Evolutionary conservation across 2,888 invertebrate genomes (phyloP).

Genomic region (Papilio protenor): DNA sequence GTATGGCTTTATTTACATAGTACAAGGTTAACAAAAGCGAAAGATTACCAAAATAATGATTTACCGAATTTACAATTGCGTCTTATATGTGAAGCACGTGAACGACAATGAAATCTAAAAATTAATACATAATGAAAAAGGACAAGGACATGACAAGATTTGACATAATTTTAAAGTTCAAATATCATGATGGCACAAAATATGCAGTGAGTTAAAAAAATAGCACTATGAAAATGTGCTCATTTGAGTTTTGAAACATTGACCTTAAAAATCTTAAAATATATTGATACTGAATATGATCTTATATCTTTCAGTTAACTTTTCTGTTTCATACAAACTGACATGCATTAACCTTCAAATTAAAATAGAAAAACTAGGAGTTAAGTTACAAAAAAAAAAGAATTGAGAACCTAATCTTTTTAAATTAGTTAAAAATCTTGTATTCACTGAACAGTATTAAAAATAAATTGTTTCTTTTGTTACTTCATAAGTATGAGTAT

Average conservation of each 20-base stretch:
- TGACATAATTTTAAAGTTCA: conserved; percentile 4
- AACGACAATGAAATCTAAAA: background rate
- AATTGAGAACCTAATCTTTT: no score
- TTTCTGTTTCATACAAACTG: no score
- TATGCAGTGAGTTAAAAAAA: conserved; percentile 4
- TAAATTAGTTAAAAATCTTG: no score
- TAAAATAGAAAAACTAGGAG: no score
- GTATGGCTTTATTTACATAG: conserved; percentile 42
- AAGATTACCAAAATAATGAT: background rate
- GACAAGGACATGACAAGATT: background rate
- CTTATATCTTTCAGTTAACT: no score
- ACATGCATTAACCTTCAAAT: no score
- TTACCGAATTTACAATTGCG: conserved; percentile 7
- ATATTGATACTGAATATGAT: no score
- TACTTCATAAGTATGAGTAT: background rate
- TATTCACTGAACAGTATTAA: background rate
- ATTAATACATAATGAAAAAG: background rate
- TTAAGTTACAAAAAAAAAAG: no score
- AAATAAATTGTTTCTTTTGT: background rate
- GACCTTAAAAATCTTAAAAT: background rate
- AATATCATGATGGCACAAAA: conserved; percentile 18
- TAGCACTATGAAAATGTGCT: background rate
- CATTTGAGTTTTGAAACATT: background rate
- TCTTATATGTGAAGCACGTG: background rate
- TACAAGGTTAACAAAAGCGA: conserved; percentile 28